Evolutionary conservation across 2,888 invertebrate genomes (phyloP), one percentile per base, ranked within the genome.

Genomic region (Hirudinaria manillensis): DNA sequence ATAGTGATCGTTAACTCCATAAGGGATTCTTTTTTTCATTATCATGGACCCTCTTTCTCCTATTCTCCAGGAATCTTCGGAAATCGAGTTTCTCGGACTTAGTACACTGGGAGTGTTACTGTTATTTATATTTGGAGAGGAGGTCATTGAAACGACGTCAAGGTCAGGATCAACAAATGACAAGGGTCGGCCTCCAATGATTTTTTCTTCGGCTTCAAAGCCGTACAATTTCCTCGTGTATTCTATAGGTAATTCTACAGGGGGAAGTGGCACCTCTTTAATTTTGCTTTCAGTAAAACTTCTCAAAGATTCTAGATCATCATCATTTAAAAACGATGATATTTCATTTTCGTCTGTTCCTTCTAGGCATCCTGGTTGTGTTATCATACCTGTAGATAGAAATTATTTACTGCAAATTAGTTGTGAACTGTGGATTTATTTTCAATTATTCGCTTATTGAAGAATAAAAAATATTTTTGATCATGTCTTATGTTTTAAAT

Each of bases 1-100:
- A 32, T 72, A 72, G n/a, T 29, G 53, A 45, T 72, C 72, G 19
- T 55, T 29, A 38, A 24, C 55, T 19, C 72, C 72, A 32, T 32
- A 72, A 3, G 72, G 72, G 4, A 72, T 72, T n/a, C 55, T 72
- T 19, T 55, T 72, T 32, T 32, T 72, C 29, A 51, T 27, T n/a
- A 55, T 34, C 27, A 55, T 10, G 6, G 24, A 24, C 0, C 72
- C 56, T 72, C 72, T 72, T 55, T 55, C 55, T 3, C 45, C 45
- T 3, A 45, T 45, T 45, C 10, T 45, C 45, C 45, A 45, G 16
- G 13, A 16, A 45, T 45, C 45, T 45, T 45, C 45, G 16, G 45
- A 45, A 3, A 45, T 45, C n/a, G n/a, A n/a, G n/a, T n/a, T n/a
- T 6, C 16, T 10, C 16, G 45, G 45, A 45, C 45, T 45, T 45